Evolutionary conservation across 2,888 invertebrate species (phyloP), one percentile per base, ranked within the genome.

Genomic region (Netelia virgata): DNA sequence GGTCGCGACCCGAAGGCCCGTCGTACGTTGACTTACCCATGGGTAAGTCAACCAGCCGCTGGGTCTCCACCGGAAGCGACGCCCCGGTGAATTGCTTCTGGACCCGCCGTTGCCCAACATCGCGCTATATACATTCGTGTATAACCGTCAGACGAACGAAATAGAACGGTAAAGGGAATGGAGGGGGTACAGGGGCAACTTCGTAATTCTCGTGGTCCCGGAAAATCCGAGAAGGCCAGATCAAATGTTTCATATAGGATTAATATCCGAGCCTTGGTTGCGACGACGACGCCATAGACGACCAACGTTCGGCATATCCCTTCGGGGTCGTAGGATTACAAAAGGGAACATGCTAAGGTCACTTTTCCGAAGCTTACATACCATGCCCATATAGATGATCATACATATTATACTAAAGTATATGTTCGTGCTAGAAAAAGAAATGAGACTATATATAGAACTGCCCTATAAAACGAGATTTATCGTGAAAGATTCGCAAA

Each of bases 221-320:
- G 87, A 89, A 88, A 86, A 88, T 88, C 89, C 87, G 81, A 85
- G 87, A 85, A 88, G 84, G 76, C 84, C 75, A 75, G 84, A 86
- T 86, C 88, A 87, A 88, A 88, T 87, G 88, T 89, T 90, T 89
- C 90, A 87, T 87, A 87, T 89, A 84, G 89, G 90, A 88, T 89
- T 90, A 90, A 89, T 88, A 87, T 88, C 86, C 50, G 84, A 84
- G 82, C 85, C 85, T 79, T 87, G 86, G 77, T 61, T 69, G 70
- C 66, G 57, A 63, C 20, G 76, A 76, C 61, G 72, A 77, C 70
- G 77, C 28, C 64, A 72, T 55, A 72, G 64, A 53, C 57, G 76
- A 68, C 69, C 36, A 28, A 43, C 59, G 73, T 83, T 68, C 20
- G 74, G 64, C 11, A 57, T 43, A 74, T 28, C 72, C 61, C 69